Evolutionary conservation across 2,113 vertebrate species (phyloP).

Genomic region (Mustela lutreola): DNA sequence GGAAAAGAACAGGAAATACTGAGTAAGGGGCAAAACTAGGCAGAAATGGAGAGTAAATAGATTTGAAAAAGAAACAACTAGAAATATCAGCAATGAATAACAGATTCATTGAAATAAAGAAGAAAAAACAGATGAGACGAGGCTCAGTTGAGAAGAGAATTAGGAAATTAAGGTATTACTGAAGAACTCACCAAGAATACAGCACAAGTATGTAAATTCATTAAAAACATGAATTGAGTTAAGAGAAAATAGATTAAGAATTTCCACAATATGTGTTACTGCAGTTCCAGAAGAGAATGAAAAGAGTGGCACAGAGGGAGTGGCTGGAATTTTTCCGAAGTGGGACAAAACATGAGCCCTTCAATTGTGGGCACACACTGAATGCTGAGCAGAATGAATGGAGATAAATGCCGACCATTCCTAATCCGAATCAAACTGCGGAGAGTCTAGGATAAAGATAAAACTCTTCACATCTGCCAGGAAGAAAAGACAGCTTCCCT

Average conservation of each 20-base stretch:
- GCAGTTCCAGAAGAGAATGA: not conserved
- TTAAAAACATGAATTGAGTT: not conserved
- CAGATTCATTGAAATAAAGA: not conserved
- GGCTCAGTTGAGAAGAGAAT: not conserved
- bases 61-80: not conserved
- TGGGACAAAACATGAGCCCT: not conserved
- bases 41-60: not conserved
- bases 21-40: not conserved
- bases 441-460: conserved; percentile 37
- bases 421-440: conserved; percentile 15
- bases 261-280: not conserved
- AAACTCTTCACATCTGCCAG: not conserved
- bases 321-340: conserved; percentile 33
- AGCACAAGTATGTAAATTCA: not conserved
- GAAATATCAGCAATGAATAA: not conserved
- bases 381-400: conserved; percentile 36
- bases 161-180: not conserved
- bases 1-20: not conserved
- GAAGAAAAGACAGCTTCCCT: conserved; percentile 3
- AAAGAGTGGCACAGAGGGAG: not conserved
- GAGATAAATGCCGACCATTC: not conserved
- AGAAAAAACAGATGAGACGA: not conserved
- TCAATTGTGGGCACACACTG: not conserved
- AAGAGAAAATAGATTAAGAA: not conserved
- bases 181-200: not conserved